Evolutionary conservation across 2,888 invertebrate genomes (phyloP).

Genomic region (Entomobrya proxima): DNA sequence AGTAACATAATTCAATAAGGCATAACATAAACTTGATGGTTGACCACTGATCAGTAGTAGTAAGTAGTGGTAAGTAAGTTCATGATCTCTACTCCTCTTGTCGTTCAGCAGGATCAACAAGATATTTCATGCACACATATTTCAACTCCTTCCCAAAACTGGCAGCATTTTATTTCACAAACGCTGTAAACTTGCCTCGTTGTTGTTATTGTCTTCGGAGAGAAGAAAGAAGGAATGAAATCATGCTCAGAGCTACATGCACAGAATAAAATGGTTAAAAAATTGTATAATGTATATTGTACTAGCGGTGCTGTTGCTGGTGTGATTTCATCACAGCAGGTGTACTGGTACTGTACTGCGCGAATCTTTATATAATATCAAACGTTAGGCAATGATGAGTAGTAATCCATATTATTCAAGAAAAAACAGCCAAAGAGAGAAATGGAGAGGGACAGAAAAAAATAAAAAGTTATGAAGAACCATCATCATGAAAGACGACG

Average conservation of each 20-base stretch:
- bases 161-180: conserved; percentile 21
- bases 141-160: conserved; percentile 26
- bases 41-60: neutral
- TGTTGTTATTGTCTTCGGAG: too few relatives aligned
- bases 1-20: conserved; percentile 6
- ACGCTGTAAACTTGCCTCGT: too few relatives aligned
- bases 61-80: too few relatives aligned
- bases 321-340: conserved; percentile 2
- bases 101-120: neutral
- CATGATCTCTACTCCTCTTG: conserved; percentile 18
- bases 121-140: conserved; percentile 29
- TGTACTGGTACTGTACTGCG: neutral
- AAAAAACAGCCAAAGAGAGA: neutral
- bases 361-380: too few relatives aligned
- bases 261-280: neutral
- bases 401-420: conserved; percentile 1
- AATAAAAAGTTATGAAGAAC: conserved; percentile 1
- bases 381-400: neutral
- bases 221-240: neutral
- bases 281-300: neutral
- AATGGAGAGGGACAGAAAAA: neutral
- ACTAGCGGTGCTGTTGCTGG: neutral
- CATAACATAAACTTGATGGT: neutral
- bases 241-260: neutral
- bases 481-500: neutral